Conservation (phyloP, 1,140 invertebrate species). For the Leptinotarsa defecta region DNA sequence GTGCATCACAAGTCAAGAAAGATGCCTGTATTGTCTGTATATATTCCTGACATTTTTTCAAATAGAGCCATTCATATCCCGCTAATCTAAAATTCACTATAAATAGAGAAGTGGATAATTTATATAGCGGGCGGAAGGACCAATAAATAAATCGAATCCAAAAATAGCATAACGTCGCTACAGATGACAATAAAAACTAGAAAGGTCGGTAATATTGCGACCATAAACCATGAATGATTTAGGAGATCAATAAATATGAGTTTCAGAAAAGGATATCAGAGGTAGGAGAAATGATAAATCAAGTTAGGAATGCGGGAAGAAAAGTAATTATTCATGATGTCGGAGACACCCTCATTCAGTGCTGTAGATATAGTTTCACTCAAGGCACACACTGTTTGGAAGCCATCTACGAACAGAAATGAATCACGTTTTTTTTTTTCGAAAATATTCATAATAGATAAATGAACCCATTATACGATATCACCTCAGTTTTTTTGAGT, state of each 20-base stretch:
- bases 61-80: too few species aligned
- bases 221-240: conserved; percentile 25
- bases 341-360: not conserved
- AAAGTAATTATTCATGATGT: conserved; percentile 30
- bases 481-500: too few species aligned
- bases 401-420: not conserved
- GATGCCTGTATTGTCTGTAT: too few species aligned
- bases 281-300: conserved; percentile 23
- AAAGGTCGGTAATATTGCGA: conserved; percentile 23
- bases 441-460: too few species aligned
- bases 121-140: not conserved
- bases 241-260: conserved; percentile 27
- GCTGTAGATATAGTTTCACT: not conserved
- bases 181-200: conserved; percentile 27
- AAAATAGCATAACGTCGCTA: conserved; percentile 13
- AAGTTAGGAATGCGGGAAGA: conserved; percentile 19
- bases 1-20: too few species aligned
- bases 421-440: not conserved
- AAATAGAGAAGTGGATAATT: too few species aligned
- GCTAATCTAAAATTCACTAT: too few species aligned
- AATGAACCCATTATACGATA: too few species aligned
- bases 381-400: not conserved
- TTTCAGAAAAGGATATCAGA: conserved; percentile 15
- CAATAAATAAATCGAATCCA: conserved; percentile 17
- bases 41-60: too few species aligned